A percentile compares a stretch with the other conserved stretches of the same genome.
These are phyloP conservation scores for Procambarus virginalis DNA, from an alignment of 1,140 invertebrate species.

Conservation along the genomic window DNA sequence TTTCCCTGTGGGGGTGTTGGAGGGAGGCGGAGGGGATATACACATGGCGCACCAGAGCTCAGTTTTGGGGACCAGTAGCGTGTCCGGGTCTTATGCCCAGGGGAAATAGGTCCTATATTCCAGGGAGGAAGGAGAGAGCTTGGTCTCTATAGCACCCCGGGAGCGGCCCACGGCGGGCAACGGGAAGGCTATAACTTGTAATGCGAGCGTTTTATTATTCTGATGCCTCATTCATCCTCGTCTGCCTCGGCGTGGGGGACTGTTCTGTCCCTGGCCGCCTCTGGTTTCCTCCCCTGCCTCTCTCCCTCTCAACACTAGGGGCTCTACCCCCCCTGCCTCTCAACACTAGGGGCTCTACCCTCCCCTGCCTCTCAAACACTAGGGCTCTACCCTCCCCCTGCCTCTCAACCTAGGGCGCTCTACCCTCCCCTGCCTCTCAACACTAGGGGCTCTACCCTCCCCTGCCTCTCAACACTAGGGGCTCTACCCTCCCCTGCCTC, in stretches of 20 bases:
- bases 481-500: no score
- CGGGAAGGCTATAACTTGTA: slow-evolving; percentile 6
- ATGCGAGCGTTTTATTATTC: slow-evolving; percentile 13
- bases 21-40: not conserved
- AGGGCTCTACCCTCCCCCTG: not conserved
- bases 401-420: not conserved
- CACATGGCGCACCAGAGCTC: not conserved
- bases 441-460: no score
- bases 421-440: no score
- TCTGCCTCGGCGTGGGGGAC: not conserved
- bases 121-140: not conserved
- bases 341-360: not conserved
- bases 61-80: not conserved
- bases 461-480: no score
- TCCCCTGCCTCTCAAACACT: not conserved
- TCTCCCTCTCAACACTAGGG: not conserved
- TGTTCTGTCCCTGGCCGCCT: not conserved
- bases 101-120: not conserved
- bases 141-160: not conserved
- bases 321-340: not conserved
- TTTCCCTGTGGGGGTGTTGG: not conserved
- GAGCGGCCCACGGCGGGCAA: not conserved
- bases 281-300: not conserved
- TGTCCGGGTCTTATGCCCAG: not conserved
- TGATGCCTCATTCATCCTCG: slow-evolving; percentile 11